Evolutionary conservation across 2,113 vertebrate species (phyloP).

Genomic region (Colius striatus): DNA sequence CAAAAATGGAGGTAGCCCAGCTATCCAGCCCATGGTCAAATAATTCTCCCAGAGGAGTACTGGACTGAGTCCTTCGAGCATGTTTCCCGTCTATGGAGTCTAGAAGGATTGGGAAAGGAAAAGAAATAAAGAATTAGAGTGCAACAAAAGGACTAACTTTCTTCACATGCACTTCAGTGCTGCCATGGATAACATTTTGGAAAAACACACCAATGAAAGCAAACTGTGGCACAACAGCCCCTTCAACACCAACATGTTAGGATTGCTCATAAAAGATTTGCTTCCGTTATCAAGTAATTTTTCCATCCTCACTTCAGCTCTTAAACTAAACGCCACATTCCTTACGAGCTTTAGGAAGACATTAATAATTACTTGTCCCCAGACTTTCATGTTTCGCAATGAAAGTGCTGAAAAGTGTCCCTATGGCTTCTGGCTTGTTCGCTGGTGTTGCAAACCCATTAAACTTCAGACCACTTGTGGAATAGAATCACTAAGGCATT

Average conservation of each 20-base stretch:
- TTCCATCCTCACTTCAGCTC: neutral
- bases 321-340: neutral
- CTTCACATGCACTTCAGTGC: neutral
- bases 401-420: neutral
- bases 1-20: slow-evolving; percentile 75
- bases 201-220: neutral
- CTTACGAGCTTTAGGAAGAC: neutral
- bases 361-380: neutral
- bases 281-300: neutral
- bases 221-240: neutral
- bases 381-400: neutral
- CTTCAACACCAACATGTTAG: neutral
- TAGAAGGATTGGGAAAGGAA: slow-evolving; percentile 12
- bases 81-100: slow-evolving; percentile 77
- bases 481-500: neutral
- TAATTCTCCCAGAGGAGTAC: slow-evolving; percentile 72
- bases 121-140: neutral
- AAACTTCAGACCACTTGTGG: neutral
- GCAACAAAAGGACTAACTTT: neutral
- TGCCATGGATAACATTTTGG: neutral
- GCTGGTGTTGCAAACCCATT: neutral
- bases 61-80: slow-evolving; percentile 75
- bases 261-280: neutral
- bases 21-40: slow-evolving; percentile 78
- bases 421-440: neutral